Evolutionary conservation across 2,888 invertebrate genomes (phyloP).

Genomic region (Axea sp.): DNA sequence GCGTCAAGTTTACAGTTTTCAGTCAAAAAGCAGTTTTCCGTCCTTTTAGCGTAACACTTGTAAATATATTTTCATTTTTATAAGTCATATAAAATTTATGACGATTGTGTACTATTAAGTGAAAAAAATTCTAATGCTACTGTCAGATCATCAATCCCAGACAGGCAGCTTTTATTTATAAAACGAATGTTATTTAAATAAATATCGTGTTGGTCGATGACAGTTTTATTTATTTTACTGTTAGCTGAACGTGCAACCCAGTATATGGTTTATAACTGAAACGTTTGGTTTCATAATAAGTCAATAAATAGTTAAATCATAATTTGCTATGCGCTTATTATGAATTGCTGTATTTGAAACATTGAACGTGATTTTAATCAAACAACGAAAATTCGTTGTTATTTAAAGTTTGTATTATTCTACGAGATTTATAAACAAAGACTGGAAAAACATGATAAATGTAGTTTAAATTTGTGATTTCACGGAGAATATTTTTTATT

Average conservation of each 20-base stretch:
- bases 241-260: slow-evolving; percentile 48
- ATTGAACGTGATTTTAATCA: slow-evolving; percentile 6
- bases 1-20: slow-evolving; percentile 11
- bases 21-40: slow-evolving; percentile 1
- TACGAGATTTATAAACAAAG: slow-evolving; percentile 44
- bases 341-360: slow-evolving; percentile 8
- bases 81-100: slow-evolving; percentile 32
- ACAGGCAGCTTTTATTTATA: slow-evolving; percentile 30
- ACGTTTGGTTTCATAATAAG: slow-evolving; percentile 16
- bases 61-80: slow-evolving; percentile 46
- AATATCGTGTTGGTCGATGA: slow-evolving; percentile 23
- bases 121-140: slow-evolving; percentile 2
- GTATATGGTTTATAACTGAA: slow-evolving; percentile 24
- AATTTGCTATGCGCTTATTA: slow-evolving; percentile 4
- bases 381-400: slow-evolving; percentile 19
- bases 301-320: slow-evolving; percentile 12
- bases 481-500: slow-evolving; percentile 7
- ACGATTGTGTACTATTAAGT: slow-evolving; percentile 38
- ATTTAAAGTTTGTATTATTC: slow-evolving; percentile 32
- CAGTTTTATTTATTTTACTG: slow-evolving; percentile 54
- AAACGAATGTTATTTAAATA: slow-evolving; percentile 36
- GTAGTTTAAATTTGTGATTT: slow-evolving; percentile 25
- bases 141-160: slow-evolving; percentile 15
- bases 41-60: slow-evolving; percentile 29
- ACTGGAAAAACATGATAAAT: slow-evolving; percentile 32